A percentile compares a stretch with the other conserved stretches of the same genome.
Evolutionary conservation across 2,797 vertebrate genomes (phyloP).

Genomic region (Crocodylus rhombifer): DNA sequence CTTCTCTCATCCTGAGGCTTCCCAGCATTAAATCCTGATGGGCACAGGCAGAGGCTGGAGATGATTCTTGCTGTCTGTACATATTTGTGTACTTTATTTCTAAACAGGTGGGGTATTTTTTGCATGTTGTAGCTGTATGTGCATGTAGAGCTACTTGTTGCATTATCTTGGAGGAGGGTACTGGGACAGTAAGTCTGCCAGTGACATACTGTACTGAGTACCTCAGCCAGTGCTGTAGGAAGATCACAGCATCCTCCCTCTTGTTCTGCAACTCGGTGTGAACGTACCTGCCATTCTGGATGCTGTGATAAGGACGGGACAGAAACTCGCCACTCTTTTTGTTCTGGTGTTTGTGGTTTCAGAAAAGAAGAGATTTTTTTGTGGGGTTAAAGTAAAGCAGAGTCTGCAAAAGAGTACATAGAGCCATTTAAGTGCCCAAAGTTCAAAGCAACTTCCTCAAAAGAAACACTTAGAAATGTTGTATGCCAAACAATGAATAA

Average conservation of each 20-base stretch:
- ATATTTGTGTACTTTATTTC: slow-evolving; percentile 35
- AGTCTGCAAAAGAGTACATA: slow-evolving; percentile 50
- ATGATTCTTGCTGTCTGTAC: slow-evolving; percentile 52
- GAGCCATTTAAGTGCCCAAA: slow-evolving; percentile 49
- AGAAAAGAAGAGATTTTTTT: slow-evolving; percentile 39
- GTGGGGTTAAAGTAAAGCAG: slow-evolving; percentile 28
- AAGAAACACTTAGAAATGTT: slow-evolving; percentile 49
- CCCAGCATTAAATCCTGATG: slow-evolving; percentile 4
- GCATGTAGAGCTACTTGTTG: slow-evolving; percentile 74
- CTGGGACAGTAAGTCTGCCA: slow-evolving; percentile 29
- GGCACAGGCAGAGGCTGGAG: slow-evolving; percentile 21
- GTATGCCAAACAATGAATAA: slow-evolving; percentile 63
- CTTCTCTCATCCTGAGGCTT: slow-evolving; percentile 43
- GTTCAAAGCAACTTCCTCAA: slow-evolving; percentile 63
- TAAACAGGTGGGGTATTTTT: slow-evolving; percentile 50
- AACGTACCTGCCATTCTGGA: slow-evolving; percentile 51
- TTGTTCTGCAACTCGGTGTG: slow-evolving; percentile 57
- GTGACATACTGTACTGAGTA: slow-evolving; percentile 25
- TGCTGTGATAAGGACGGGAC: slow-evolving; percentile 48
- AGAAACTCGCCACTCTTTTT: slow-evolving; percentile 45
- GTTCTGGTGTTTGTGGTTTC: slow-evolving; percentile 55
- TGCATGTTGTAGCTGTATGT: slow-evolving; percentile 75
- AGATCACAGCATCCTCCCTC: slow-evolving; percentile 53
- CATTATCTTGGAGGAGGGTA: slow-evolving; percentile 43
- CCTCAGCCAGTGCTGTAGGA: slow-evolving; percentile 34